These are phyloP conservation scores for Scaptomyza flava DNA, from an alignment of 2,888 invertebrate genomes.

Conservation along the genomic window DNA sequence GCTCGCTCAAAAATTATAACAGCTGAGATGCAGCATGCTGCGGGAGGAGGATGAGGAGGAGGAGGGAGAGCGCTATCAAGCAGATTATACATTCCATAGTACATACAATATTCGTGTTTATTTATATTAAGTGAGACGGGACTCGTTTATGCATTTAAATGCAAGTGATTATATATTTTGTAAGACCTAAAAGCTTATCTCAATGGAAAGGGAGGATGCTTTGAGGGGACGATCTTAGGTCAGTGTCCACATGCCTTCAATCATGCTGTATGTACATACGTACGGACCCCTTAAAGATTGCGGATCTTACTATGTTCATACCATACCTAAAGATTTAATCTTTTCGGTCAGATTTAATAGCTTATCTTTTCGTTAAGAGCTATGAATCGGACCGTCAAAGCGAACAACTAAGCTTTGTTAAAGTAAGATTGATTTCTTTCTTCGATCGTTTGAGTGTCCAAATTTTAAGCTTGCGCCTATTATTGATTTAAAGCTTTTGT, in stretches of 20 bases:
- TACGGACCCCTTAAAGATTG: too few species aligned
- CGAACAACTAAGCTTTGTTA: too few species aligned
- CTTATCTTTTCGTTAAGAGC: too few species aligned
- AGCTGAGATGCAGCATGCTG: slow-evolving; percentile 3
- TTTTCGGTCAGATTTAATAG: too few species aligned
- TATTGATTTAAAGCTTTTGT: too few species aligned
- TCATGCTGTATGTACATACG: background rate
- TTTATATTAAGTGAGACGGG: slow-evolving; percentile 17
- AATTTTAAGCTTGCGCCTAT: too few species aligned
- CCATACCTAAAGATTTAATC: too few species aligned
- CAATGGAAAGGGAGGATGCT: slow-evolving; percentile 1
- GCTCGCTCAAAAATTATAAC: slow-evolving; percentile 22
- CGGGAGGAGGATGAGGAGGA: background rate
- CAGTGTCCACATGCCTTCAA: slow-evolving; percentile 1
- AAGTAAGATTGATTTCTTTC: too few species aligned
- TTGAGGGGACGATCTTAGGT: background rate
- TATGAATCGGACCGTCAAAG: too few species aligned
- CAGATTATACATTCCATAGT: background rate
- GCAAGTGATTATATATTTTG: slow-evolving; percentile 51
- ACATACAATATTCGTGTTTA: background rate
- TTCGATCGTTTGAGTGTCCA: too few species aligned
- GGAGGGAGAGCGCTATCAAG: slow-evolving; percentile 6
- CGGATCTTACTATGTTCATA: too few species aligned
- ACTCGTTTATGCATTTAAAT: slow-evolving; percentile 43
- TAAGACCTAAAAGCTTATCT: slow-evolving; percentile 30